phyloP scores from a whole-genome alignment of 2,888 invertebrate genomes.

The Drosophila kambysellisi region DNA sequence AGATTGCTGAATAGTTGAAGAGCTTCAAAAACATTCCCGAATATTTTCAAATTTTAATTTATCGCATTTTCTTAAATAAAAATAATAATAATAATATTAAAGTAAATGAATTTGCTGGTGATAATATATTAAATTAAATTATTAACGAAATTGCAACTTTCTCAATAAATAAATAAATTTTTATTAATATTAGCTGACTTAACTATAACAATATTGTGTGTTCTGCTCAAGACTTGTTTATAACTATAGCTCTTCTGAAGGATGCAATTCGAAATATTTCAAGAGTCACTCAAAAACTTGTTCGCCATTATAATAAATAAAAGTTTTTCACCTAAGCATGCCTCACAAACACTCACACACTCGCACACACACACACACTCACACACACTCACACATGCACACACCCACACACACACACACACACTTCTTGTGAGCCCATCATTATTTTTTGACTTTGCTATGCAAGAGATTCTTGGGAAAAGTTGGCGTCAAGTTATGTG shows the following conservation, averaged over 20 bases:
- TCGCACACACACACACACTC: neutral
- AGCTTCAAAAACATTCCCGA: neutral
- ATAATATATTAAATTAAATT: neutral
- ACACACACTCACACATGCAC: neutral
- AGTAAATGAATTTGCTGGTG: neutral
- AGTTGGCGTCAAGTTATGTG: slow-evolving; percentile 40
- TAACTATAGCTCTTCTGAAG: neutral
- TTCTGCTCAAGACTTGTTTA: neutral
- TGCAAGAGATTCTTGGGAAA: slow-evolving; percentile 10
- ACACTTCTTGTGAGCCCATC: slow-evolving; percentile 22
- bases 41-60: neutral
- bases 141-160: neutral
- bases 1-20: neutral
- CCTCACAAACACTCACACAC: neutral
- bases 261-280: neutral
- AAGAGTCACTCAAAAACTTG: neutral
- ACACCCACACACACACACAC: neutral
- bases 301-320: slow-evolving; percentile 10
- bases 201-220: neutral
- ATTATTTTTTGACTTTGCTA: slow-evolving; percentile 33
- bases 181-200: slow-evolving; percentile 1
- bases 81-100: neutral
- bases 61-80: neutral
- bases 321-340: slow-evolving; percentile 14
- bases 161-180: neutral